These are phyloP conservation scores for Epirrhoe tristata DNA, from an alignment of 2,888 invertebrate species.

Conservation along the genomic window DNA sequence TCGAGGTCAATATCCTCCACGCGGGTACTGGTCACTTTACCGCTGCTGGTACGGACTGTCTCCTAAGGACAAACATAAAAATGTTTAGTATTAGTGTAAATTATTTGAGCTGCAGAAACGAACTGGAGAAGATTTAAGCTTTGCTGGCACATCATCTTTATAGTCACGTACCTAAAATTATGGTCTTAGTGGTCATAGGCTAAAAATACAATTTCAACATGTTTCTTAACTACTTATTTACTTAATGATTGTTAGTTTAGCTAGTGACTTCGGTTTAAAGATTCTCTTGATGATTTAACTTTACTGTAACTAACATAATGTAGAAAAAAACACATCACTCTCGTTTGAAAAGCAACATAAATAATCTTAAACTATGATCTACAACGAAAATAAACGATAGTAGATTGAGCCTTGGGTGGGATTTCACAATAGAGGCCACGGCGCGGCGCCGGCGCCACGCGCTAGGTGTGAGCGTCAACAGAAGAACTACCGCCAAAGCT, in stretches of 20 bases:
- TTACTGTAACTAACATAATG: neutral
- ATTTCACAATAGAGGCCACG: slow-evolving; percentile 32
- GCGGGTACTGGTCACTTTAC: slow-evolving; percentile 79
- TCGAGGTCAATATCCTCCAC: slow-evolving; percentile 85
- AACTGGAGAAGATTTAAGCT: too few relatives aligned
- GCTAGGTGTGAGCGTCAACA: slow-evolving; percentile 24
- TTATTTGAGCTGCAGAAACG: too few relatives aligned
- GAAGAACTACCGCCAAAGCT: slow-evolving; percentile 21
- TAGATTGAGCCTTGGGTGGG: slow-evolving; percentile 42
- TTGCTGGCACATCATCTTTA: too few relatives aligned
- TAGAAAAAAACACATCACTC: neutral
- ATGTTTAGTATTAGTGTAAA: neutral
- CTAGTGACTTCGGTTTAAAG: too few relatives aligned
- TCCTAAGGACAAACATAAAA: slow-evolving; percentile 65
- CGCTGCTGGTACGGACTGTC: slow-evolving; percentile 70
- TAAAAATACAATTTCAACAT: too few relatives aligned
- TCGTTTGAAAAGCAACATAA: slow-evolving; percentile 31
- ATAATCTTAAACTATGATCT: slow-evolving; percentile 33
- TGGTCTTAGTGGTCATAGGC: too few relatives aligned
- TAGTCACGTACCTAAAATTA: too few relatives aligned
- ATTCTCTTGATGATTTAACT: too few relatives aligned
- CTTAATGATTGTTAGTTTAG: too few relatives aligned
- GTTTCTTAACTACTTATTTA: too few relatives aligned
- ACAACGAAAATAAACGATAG: slow-evolving; percentile 29
- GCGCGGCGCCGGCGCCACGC: slow-evolving; percentile 32